Base-by-base conservation (phyloP, 2,113 vertebrate genomes). In the Fulica atra region DNA sequence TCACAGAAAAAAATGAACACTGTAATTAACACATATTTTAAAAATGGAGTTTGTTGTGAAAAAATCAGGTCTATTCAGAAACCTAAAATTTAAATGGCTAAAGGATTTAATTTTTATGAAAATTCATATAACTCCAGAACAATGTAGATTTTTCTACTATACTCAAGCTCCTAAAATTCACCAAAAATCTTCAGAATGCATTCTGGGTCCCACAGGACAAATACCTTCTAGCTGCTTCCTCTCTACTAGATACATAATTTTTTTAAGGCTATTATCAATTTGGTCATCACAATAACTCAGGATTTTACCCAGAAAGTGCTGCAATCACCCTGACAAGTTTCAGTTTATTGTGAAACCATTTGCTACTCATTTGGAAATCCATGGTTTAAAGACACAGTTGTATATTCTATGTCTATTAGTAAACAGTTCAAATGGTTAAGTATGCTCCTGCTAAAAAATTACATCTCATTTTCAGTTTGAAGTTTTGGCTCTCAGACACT, bases 381-480 rank as follows among this genome's bases (percentile, higher is more conserved):
- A 7, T 56, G 18, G 5, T 66, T 50, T 79, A 81, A 83, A 63
- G 36, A 44, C 26, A 46, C 29, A 68, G 15, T 19, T 3, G 1
- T 35, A 28, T 10, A n/a, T 82, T 33, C 63, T 63, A 8, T 29
- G 28, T 24, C 28, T 59, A 38, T 73, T 36, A 76, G 61, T 50
- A 91, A 85, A 92, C 31, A 64, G 73, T 79, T 79, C 65, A 92
- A 76, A 84, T 65, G 18, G 42, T 61, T 84, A 86, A 71, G 16
- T 68, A 56, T n/a, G 29, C 7, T 89, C 24, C 57, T 65, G 48
- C 40, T 91, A 48, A 92, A 88, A 92, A 51, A 61, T 46, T 81
- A 24, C 56, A 84, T 91, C 86, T 95, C 17, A 60, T 95, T 94
- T 81, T 25, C 40, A 95, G 42, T 59, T 85, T 77, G 81, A 88